These are phyloP conservation scores for Epinotia nisella DNA, from an alignment of 2,888 invertebrate species.

Conservation along the genomic window DNA sequence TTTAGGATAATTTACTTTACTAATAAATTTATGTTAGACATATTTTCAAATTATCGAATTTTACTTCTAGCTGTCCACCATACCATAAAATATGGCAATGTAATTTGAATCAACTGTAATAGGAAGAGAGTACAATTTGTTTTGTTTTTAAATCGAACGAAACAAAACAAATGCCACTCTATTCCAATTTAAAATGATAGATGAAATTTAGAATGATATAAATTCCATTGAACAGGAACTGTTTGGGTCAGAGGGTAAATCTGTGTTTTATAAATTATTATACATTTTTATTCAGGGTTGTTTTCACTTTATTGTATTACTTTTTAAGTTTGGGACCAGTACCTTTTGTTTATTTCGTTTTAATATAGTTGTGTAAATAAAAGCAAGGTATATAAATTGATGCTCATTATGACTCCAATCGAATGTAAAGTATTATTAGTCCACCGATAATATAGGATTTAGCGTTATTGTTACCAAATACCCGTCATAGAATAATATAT, in stretches of 20 bases:
- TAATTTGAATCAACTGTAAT: no score
- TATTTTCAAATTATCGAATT: neutral
- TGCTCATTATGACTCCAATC: constrained; percentile 27
- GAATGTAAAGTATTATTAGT: constrained; percentile 36
- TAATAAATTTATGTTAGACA: neutral
- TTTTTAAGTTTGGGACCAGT: neutral
- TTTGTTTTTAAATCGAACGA: neutral
- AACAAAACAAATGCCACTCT: no score
- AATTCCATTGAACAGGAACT: neutral
- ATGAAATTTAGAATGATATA: no score
- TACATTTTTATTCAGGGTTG: neutral
- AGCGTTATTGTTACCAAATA: constrained; percentile 29
- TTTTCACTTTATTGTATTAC: neutral
- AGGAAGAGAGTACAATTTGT: neutral
- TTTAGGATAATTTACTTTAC: neutral
- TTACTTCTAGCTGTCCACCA: no score
- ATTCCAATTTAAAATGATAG: no score
- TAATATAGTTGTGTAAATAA: neutral
- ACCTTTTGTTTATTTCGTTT: neutral
- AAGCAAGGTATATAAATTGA: constrained; percentile 7
- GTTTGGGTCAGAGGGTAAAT: no score
- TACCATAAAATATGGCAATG: no score
- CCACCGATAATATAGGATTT: constrained; percentile 30
- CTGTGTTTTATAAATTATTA: neutral
- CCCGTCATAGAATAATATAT: constrained; percentile 22